Evolutionary conservation across 2,113 vertebrate genomes (phyloP), one percentile per base, ranked within the genome.

Genomic region (Guaruba guarouba): DNA sequence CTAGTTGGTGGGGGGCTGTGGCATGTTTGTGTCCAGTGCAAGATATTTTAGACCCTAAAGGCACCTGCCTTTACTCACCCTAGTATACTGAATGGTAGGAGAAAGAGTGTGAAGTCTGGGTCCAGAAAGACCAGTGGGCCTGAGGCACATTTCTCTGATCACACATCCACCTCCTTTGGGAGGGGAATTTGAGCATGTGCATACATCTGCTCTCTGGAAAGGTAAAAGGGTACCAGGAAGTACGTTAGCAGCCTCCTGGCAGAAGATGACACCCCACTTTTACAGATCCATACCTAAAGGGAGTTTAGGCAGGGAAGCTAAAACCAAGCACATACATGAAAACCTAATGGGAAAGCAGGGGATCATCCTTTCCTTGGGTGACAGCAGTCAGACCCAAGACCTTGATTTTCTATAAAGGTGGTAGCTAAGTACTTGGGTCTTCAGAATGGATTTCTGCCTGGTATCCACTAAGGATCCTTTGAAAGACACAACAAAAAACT

Each of bases 251-350:
- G 39, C 49, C 33, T 78, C 23, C 29, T 70, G 66, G 15, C 55
- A 82, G 61, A 82, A 41, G 18, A 43, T 62, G 44, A 29, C 22
- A 49, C 13, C 22, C 23, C 22, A 16, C 18, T 66, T 22, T 62
- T 46, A 82, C 11, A 73, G 9, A 35, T 35, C 33, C 57, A 10
- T 59, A 16, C 57, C 57, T 35, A 24, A 59, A 24, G 33, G 57
- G 57, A 59, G 20, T 52, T 83, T 63, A 63, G 48, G 11, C 22
- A 76, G 24, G 13, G 46, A 57, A 79, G 29, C 17, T 41, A 78
- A 31, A 35, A 44, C 15, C 0, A 0, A 46, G 11, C 23, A 57
- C 13, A 13, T 70, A 39, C 19, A 14, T 39, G 23, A 67, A 91
- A 41, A 75, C 19, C 22, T 43, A 17, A 8, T 31, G 51, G 55